Base-by-base conservation (phyloP, 2,888 invertebrate genomes). In the Cynaeus angustus region DNA sequence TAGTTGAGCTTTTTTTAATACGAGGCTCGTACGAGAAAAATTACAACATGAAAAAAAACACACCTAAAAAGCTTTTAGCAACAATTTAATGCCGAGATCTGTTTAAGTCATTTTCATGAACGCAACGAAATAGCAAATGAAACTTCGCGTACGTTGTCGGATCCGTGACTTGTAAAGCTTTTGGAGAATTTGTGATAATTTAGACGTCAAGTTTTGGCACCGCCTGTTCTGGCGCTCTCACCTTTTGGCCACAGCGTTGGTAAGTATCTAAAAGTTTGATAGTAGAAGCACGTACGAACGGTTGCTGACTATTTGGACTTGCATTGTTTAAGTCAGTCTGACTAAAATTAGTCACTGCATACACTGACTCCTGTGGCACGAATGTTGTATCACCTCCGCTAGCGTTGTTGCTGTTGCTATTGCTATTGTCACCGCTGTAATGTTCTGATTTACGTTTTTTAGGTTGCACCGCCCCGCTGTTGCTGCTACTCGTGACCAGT, bases 191-290 rank as follows among this genome's bases (percentile, higher is more conserved):
- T 21, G 21, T 4, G 21, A 21, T 21, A 21, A 14, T 30, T 21
- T 21, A 21, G 21, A 21, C 21, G 21, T 21, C 1, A 21, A 21
- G 10, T 50, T 50, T 50, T 50, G 50, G 50, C 50, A 21, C 1
- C 41, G 10, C 33, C 28, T 56, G 8, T 10, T 26, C 33, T 46
- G 50, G 33, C 55, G 46, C 10, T 64, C 76, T 81, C 83, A 90
- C 89, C 88, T 90, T 90, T 84, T 89, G 89, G 84, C 89, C 89
- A 84, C 89, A 89, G 81, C 89, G 89, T 83, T 90, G 90, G 83
- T 91, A 91, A 72, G 89, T 89, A 83, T 91, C 90, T 86, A 90
- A 83, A 77, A 90, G 86, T 84, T 91, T 91, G 83, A 91, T 90
- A 77, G 91, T 89, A 73, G 91, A 90, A 70, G 91, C 88, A 79